Evolutionary conservation across 2,113 vertebrate species (phyloP).

Genomic region (Anarrhichthys ocellatus): DNA sequence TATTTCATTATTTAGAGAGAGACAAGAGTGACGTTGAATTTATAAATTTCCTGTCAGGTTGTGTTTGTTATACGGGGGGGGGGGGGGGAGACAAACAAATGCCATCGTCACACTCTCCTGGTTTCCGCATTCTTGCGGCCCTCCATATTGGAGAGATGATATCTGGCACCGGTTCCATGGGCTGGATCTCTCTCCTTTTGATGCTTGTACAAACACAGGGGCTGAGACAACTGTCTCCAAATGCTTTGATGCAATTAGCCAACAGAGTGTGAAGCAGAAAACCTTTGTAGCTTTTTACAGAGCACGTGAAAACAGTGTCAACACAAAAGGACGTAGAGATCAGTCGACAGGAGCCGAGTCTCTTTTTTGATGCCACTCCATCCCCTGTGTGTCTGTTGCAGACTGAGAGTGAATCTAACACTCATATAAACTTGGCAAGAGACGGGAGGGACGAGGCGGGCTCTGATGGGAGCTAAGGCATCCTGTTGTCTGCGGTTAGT

Average conservation of each 20-base stretch:
- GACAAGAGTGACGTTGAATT: constrained; percentile 30
- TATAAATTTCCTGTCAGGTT: constrained; percentile 49
- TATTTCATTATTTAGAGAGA: constrained; percentile 37
- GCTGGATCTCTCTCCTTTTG: constrained; percentile 64
- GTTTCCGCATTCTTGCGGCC: constrained; percentile 48
- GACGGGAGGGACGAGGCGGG: constrained; percentile 31
- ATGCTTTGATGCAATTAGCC: constrained; percentile 81
- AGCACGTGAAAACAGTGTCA: constrained; percentile 60
- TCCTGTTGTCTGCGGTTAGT: constrained; percentile 48
- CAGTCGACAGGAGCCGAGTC: constrained; percentile 59
- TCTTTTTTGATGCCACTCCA: constrained; percentile 62
- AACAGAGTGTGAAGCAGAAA: constrained; percentile 79
- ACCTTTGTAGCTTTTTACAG: constrained; percentile 77
- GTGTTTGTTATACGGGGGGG: constrained; percentile 39
- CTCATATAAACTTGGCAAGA: constrained; percentile 36
- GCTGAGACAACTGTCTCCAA: constrained; percentile 67
- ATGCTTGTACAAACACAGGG: constrained; percentile 73
- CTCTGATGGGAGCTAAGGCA: constrained; percentile 47
- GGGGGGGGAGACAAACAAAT: constrained; percentile 52
- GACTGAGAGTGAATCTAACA: constrained; percentile 42
- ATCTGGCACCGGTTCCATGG: constrained; percentile 66
- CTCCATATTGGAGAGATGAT: constrained; percentile 56
- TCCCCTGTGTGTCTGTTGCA: constrained; percentile 61
- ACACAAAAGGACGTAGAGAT: constrained; percentile 69
- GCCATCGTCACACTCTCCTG: constrained; percentile 56